phyloP scores from a whole-genome alignment of 2,888 invertebrate species.

The Macropis europaea region DNA sequence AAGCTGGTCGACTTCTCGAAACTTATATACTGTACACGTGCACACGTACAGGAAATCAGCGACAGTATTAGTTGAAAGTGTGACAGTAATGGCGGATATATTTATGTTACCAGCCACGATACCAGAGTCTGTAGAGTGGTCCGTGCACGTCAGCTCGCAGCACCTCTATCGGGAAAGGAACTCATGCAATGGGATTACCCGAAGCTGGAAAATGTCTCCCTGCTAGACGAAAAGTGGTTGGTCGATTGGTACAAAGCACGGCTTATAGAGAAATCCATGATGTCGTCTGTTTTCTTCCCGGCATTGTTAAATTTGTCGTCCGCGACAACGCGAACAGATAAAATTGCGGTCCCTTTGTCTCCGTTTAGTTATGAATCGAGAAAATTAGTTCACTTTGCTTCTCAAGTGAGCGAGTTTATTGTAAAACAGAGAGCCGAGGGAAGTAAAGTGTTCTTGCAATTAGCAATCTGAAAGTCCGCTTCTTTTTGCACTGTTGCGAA shows the following conservation, averaged over 20 bases:
- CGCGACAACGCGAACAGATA: background rate
- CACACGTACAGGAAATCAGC: background rate
- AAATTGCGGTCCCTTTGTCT: no score
- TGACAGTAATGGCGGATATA: constrained; percentile 37
- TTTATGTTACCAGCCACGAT: constrained; percentile 41
- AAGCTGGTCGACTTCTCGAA: constrained; percentile 56
- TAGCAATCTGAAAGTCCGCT: no score
- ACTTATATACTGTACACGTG: constrained; percentile 24
- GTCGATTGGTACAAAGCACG: constrained; percentile 22
- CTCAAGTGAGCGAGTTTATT: no score
- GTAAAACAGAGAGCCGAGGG: no score
- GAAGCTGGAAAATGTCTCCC: constrained; percentile 34
- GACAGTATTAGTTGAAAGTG: background rate
- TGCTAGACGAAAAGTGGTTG: constrained; percentile 18
- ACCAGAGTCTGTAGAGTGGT: constrained; percentile 11
- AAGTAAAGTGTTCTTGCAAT: no score
- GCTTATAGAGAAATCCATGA: constrained; percentile 17
- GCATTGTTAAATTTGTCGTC: constrained; percentile 5
- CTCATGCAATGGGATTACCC: constrained; percentile 40
- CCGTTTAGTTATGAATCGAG: no score
- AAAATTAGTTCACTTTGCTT: no score
- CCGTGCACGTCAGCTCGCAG: constrained; percentile 20
- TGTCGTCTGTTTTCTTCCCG: constrained; percentile 4
- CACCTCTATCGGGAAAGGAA: constrained; percentile 33
- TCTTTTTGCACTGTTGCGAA: no score